Conservation (phyloP, 2,888 invertebrate genomes). For the Nomada ferruginata region DNA sequence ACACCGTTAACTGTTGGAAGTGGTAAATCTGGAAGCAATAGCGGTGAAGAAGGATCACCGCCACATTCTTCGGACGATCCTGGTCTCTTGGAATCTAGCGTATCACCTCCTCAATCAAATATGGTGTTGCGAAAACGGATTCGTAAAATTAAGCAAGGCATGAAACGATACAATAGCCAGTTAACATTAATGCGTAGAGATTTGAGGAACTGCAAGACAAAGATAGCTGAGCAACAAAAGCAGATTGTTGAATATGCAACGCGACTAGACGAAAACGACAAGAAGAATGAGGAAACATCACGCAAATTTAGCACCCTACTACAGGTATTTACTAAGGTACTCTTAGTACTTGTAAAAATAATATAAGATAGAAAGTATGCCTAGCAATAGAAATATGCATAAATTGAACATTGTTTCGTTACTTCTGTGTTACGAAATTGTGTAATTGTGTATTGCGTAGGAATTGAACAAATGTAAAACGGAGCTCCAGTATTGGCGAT, state of each 20-base stretch:
- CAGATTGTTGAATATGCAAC: constrained; percentile 93
- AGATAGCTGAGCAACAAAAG: constrained; percentile 93
- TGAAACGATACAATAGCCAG: constrained; percentile 95
- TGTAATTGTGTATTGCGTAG: constrained; percentile 83
- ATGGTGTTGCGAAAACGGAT: constrained; percentile 94
- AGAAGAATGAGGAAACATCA: constrained; percentile 95
- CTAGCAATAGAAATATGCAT: neutral
- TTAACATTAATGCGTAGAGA: constrained; percentile 92
- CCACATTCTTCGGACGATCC: constrained; percentile 85
- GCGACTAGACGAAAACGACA: constrained; percentile 95
- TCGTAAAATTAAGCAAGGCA: constrained; percentile 94
- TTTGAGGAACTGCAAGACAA: constrained; percentile 91
- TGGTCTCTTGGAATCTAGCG: constrained; percentile 82
- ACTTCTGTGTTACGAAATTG: neutral
- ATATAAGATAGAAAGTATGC: constrained; percentile 1
- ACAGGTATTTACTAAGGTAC: constrained; percentile 86
- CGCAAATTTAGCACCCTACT: constrained; percentile 94
- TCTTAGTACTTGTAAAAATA: constrained; percentile 55
- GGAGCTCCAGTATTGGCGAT: constrained; percentile 95
- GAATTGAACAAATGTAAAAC: constrained; percentile 96
- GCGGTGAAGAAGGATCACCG: constrained; percentile 84
- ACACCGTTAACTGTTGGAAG: constrained; percentile 85
- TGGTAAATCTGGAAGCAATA: constrained; percentile 85
- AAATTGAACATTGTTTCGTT: neutral
- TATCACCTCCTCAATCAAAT: constrained; percentile 91